Percentiles rank a stretch among this genome's conserved stretches.
Evolutionary conservation across 1,140 invertebrate genomes (phyloP).

Genomic region (Plectus sambesii): DNA sequence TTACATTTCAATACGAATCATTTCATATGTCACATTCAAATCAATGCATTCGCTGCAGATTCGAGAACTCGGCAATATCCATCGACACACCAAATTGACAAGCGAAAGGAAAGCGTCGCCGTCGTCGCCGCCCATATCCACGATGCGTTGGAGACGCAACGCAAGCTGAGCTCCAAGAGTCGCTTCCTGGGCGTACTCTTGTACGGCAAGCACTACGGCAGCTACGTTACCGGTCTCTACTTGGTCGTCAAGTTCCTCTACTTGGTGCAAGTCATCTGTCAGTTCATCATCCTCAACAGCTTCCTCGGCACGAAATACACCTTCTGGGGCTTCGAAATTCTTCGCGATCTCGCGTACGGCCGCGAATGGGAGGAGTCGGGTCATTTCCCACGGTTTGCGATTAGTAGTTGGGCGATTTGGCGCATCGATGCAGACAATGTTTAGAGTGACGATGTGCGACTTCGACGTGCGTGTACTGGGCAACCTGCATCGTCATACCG

Average conservation of each 20-base stretch:
- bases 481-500: constrained; percentile 38
- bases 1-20: no score
- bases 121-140: constrained; percentile 43
- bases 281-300: constrained; percentile 50
- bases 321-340: constrained; percentile 52
- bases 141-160: constrained; percentile 37
- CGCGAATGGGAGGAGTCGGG: constrained; percentile 47
- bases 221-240: constrained; percentile 50
- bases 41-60: no score
- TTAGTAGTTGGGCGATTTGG: neutral
- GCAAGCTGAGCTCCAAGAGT: constrained; percentile 20
- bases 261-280: constrained; percentile 48
- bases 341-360: constrained; percentile 47
- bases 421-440: no score
- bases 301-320: constrained; percentile 51
- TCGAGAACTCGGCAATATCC: constrained; percentile 41
- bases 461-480: constrained; percentile 40
- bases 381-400: constrained; percentile 35
- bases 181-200: constrained; percentile 23
- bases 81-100: constrained; percentile 25
- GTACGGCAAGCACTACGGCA: constrained; percentile 48
- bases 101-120: constrained; percentile 31
- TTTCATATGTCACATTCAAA: no score
- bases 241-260: constrained; percentile 51
- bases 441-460: constrained; percentile 51